These are phyloP conservation scores for Fopius arisanus DNA, from an alignment of 1,140 invertebrate genomes.

Conservation along the genomic window DNA sequence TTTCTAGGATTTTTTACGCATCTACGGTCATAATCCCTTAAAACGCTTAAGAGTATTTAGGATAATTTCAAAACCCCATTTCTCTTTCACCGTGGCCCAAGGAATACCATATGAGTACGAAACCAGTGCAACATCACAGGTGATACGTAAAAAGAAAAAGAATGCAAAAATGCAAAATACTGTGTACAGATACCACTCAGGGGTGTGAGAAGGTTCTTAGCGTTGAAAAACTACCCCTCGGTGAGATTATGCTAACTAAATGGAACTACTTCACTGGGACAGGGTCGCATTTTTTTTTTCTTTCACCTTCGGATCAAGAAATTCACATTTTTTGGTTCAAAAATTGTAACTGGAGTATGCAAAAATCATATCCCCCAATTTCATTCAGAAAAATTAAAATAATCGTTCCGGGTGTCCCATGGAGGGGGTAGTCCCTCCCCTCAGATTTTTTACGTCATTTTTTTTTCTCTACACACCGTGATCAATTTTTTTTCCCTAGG, in stretches of 20 bases:
- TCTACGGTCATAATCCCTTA: slow-evolving; percentile 50
- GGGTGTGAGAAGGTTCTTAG: slow-evolving; percentile 27
- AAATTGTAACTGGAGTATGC: background rate
- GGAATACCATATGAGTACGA: background rate
- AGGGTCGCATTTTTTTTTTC: background rate
- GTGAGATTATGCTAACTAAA: slow-evolving; percentile 20
- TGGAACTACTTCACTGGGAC: background rate
- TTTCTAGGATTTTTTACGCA: slow-evolving; percentile 49
- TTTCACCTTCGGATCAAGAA: background rate
- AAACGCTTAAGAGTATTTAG: slow-evolving; percentile 54
- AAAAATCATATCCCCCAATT: background rate
- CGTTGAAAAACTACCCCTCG: slow-evolving; percentile 21
- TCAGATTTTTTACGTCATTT: slow-evolving; percentile 29
- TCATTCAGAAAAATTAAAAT: background rate
- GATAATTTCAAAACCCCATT: slow-evolving; percentile 18
- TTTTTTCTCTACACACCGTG: slow-evolving; percentile 11
- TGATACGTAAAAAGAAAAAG: background rate
- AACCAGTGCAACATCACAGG: background rate
- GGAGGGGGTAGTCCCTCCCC: slow-evolving; percentile 1
- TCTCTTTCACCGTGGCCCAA: background rate
- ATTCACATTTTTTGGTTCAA: too few species aligned
- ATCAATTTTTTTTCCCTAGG: slow-evolving; percentile 19
- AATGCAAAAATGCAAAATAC: slow-evolving; percentile 26
- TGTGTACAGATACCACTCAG: slow-evolving; percentile 26
- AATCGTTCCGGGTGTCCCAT: background rate